Evolutionary conservation across 2,113 vertebrate species (phyloP), one percentile per base, ranked within the genome.

Genomic region (Mormyrus iriodes): DNA sequence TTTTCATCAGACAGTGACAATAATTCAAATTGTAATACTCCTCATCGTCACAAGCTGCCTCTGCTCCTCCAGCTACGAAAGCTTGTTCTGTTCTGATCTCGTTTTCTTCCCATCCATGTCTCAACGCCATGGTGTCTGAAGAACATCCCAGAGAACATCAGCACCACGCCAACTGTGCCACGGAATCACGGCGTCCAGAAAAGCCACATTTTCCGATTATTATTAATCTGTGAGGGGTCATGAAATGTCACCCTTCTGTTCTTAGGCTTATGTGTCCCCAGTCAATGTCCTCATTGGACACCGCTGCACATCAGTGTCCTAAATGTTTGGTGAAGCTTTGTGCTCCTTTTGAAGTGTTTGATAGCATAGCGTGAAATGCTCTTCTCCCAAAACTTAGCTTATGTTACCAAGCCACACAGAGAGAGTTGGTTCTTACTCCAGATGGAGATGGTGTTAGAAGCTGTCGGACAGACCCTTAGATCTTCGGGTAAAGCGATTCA

Each of bases 111-210:
- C 13, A 17, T 39, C 12, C 69, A 79, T 42, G 31, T 79, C 15
- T 0, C 73, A 2, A 42, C 0, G 35, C 35, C 31, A 19, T 0
- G 35, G 35, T 2, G 2, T 79, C 73, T 42, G 35, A 79, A 19
- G 31, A 79, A 42, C 13, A 79, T 2, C 6, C 0, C 69, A 39
- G 73, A 8, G 4, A 19, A 17, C 73, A 79, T 79, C 35, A 24
- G 4, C 69, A 6, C 0, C 35, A 2, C 17, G 1, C 31, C 21
- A 9, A 31, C 69, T 2, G 0, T 5, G 0, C 4, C 5, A 0
- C 15, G 10, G 51, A 53, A 53, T 15, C 9, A 8, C 31, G 35
- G 12, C 69, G 15, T 39, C 13, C 69, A 39, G 69, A 76, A 39
- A 15, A 73, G 4, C 13, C n/a, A 24, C 31, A 39, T 73, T 73